Evolutionary conservation across 2,797 vertebrate genomes (phyloP), one percentile per base, ranked within the genome.

Genomic region (Hipposideros larvatus): DNA sequence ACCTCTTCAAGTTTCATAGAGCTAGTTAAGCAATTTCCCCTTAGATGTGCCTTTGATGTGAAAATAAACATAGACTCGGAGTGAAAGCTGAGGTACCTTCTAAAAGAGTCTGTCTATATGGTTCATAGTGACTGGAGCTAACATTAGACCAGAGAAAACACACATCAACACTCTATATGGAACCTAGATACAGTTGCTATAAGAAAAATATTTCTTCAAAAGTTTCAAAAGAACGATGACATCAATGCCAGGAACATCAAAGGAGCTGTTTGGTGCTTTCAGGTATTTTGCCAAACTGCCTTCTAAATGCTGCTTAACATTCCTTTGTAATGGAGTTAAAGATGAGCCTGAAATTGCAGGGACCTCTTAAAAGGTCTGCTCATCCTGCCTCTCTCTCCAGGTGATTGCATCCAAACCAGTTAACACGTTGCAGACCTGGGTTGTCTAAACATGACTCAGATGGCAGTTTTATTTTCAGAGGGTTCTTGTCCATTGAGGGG

Each of bases 191-290:
- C 95, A 57, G 96, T 90, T 94, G 95, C 92, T 92, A 93, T 88
- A 94, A 92, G 93, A 85, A 95, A 97, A 93, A 95, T 53, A 93
- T 88, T 94, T 92, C 96, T 96, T 89, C 80, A 94, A 87, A 97
- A 96, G 61, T 97, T 97, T 97, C 94, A 93, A 94, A 96, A 96
- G 92, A 95, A 87, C 84, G 88, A 95, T 88, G 90, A 94, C 95
- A 93, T 94, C 91, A 77, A 57, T 82, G 68, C 94, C 97, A 97
- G 78, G 61, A 94, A 95, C 96, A 95, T 96, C 97, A 97, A 97
- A 97, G 97, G 77, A 43, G 16, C 28, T 37, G 66, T 65, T 88
- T 66, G 79, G 71, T 66, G 68, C 94, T 97, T 90, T 85, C 77
- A 57, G 87, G 84, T 84, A 74, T 89, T 95, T 96, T 94, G 93